Base-by-base conservation (phyloP, 2,888 invertebrate species). In the Dilophus febrilis region DNA sequence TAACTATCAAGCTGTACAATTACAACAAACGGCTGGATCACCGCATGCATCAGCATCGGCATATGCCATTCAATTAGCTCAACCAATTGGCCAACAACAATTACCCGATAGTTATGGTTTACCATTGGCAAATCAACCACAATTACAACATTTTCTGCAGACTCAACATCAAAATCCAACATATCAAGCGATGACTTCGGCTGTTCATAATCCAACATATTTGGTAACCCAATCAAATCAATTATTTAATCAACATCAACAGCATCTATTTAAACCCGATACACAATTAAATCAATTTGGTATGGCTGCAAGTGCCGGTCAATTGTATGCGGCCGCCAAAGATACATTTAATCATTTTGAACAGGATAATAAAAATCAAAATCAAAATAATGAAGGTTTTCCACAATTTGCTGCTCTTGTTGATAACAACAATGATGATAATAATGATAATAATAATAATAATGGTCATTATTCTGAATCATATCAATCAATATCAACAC, bases 211-310 rank as follows among this genome's bases (percentile, higher is more conserved):
- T 47, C 61, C 57, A 41, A 59, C 60, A 3, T 61, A 59, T 32
- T 45, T 61, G 39, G 58, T 62, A 3, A 56, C 58, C 12, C 61
- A 61, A 44, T 63, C 61, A n/a, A 61, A 60, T 41, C 58, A 61
- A 44, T 54, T 64, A 8, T 59, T 59, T 37, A 51, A 51, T 4
- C 61, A 58, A 44, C 62, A 57, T 42, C 59, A 59, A 36, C 57
- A 57, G 44, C 56, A 61, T 11, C 54, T 71, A 7, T 71, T 70
- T 46, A 68, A 70, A 51, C 64, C 70, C 10, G n/a, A n/a, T n/a
- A n/a, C n/a, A n/a, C n/a, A n/a, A n/a, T n/a, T n/a, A n/a, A n/a
- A n/a, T n/a, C n/a, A n/a, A n/a, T n/a, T n/a, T n/a, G n/a, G n/a
- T n/a, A n/a, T n/a, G n/a, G n/a, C n/a, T n/a, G n/a, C n/a, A n/a